A percentile compares a stretch with the other conserved stretches of the same genome.
phyloP scores from a whole-genome alignment of 92 coral and sea anemone species.

The Pocillopora grandis region DNA sequence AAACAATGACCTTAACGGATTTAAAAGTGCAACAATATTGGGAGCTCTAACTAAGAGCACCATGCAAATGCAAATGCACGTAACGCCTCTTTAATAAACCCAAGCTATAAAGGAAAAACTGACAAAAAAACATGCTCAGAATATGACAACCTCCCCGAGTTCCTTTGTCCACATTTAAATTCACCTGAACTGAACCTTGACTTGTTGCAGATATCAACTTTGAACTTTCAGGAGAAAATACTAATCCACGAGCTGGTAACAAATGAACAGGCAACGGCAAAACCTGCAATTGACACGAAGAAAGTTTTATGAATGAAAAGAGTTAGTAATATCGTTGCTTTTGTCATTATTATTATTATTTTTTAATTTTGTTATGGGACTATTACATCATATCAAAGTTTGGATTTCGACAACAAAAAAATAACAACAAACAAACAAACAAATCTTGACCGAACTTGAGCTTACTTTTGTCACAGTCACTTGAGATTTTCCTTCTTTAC shows the following conservation, averaged over 20 bases:
- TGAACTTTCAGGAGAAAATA: slow-evolving; percentile 72
- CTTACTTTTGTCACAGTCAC: slow-evolving; percentile 40
- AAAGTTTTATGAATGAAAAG: too few relatives aligned
- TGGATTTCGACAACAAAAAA: too few relatives aligned
- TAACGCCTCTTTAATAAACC: too few relatives aligned
- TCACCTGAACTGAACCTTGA: slow-evolving; percentile 81
- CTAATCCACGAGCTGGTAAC: slow-evolving; percentile 73
- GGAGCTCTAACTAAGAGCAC: too few relatives aligned
- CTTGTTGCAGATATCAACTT: slow-evolving; percentile 70
- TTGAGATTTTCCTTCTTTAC: slow-evolving; percentile 21
- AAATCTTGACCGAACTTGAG: not conserved
- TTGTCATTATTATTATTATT: too few relatives aligned
- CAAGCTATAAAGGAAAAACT: not conserved
- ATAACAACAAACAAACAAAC: not conserved
- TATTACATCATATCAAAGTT: too few relatives aligned
- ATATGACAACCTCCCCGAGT: not conserved
- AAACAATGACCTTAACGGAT: too few relatives aligned
- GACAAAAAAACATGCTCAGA: not conserved
- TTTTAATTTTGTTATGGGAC: too few relatives aligned
- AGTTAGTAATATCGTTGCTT: not conserved
- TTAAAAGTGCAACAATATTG: too few relatives aligned
- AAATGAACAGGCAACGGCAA: slow-evolving; percentile 68
- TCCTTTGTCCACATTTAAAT: not conserved
- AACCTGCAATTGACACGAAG: slow-evolving; percentile 40
- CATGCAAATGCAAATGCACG: too few relatives aligned